Conservation (phyloP, 2,797 vertebrate species). For the Megalops cyprinoides region DNA sequence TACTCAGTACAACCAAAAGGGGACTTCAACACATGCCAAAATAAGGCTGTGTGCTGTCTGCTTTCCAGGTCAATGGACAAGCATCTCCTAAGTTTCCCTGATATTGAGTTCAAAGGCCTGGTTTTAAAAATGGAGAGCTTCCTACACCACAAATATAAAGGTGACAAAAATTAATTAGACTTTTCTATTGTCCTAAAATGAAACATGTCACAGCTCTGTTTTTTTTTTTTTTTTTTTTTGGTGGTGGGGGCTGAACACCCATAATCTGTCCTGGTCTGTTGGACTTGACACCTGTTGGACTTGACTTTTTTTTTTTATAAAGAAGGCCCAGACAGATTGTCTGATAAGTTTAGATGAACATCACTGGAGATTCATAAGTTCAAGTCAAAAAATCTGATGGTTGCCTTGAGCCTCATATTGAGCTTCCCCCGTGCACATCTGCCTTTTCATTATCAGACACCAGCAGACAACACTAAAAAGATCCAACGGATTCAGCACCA, state of each 20-base stretch:
- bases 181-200: too few relatives aligned
- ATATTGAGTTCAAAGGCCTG: neutral
- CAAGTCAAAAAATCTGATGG: neutral
- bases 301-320: neutral
- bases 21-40: neutral
- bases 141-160: too few relatives aligned
- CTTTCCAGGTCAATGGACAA: neutral
- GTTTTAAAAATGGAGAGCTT: too few relatives aligned
- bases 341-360: too few relatives aligned
- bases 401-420: neutral
- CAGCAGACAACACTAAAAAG: neutral
- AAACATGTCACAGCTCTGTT: too few relatives aligned
- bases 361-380: neutral
- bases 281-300: neutral
- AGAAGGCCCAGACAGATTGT: neutral
- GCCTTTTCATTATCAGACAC: neutral
- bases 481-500: constrained; percentile 1
- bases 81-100: neutral
- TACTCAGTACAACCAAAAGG: neutral
- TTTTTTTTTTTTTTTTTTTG: too few relatives aligned
- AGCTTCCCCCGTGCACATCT: neutral
- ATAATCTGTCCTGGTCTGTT: too few relatives aligned
- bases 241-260: too few relatives aligned
- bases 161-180: too few relatives aligned
- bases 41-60: neutral